Evolutionary conservation across 2,888 invertebrate species (phyloP).

Genomic region (Clostera curtula): DNA sequence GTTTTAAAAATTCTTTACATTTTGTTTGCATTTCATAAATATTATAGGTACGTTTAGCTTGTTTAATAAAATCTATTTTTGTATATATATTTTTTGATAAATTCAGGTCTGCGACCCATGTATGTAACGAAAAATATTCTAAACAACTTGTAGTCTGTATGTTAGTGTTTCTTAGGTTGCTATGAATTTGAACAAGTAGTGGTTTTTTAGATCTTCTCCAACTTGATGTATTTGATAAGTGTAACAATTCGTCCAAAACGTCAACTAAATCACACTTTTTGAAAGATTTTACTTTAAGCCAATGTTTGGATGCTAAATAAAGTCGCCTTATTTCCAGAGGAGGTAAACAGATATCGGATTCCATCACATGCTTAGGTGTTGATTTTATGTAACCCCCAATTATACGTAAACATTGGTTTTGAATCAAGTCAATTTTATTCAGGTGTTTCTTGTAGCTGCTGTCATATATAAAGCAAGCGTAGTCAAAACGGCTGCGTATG

Average conservation of each 20-base stretch:
- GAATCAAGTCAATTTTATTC: conserved; percentile 15
- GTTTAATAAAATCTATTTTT: not conserved
- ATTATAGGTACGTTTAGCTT: conserved; percentile 6
- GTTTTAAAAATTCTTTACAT: not conserved
- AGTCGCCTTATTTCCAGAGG: too few relatives aligned
- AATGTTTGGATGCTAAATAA: not conserved
- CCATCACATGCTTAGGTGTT: not conserved
- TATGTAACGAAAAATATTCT: not conserved
- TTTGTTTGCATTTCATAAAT: conserved; percentile 2
- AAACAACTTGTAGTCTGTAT: not conserved
- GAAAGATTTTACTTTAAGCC: not conserved
- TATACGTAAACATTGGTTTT: conserved; percentile 9
- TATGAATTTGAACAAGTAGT: conserved; percentile 4
- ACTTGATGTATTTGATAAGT: not conserved
- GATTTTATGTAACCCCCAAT: not conserved
- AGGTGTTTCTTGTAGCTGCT: conserved; percentile 10
- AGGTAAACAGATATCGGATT: too few relatives aligned
- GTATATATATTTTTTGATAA: not conserved
- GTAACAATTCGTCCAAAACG: conserved; percentile 1
- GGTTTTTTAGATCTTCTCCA: conserved; percentile 12
- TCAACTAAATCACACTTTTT: not conserved
- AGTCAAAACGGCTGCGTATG: conserved; percentile 21
- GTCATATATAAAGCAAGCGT: conserved; percentile 14
- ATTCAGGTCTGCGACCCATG: not conserved
- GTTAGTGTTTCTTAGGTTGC: not conserved